phyloP scores from a whole-genome alignment of 1,140 invertebrate genomes.

The Pentalonia nigronervosa region DNA sequence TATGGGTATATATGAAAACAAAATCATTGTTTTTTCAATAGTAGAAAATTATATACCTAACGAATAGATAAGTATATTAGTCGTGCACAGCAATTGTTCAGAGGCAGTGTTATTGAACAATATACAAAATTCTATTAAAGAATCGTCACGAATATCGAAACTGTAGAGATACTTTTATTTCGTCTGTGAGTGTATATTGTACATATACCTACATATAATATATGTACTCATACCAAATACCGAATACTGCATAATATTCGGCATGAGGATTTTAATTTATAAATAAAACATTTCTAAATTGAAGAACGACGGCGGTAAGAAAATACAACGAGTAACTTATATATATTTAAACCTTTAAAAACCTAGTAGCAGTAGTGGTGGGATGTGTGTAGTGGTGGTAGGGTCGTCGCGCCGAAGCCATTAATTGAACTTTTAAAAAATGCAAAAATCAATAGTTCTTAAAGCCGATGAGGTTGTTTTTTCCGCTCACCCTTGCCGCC shows the following conservation, averaged over 20 bases:
- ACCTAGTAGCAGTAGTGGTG: not conserved
- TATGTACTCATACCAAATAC: not conserved
- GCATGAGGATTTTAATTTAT: not conserved
- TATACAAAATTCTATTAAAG: not conserved
- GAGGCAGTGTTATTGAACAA: not conserved
- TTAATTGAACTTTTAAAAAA: constrained; percentile 58
- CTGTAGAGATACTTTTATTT: not conserved
- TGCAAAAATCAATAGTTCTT: constrained; percentile 58
- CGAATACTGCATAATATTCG: not conserved
- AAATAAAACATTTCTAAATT: constrained; percentile 30
- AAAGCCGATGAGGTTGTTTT: constrained; percentile 58
- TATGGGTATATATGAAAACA: not conserved
- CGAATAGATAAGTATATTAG: not conserved
- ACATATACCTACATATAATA: not conserved
- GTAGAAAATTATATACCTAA: not conserved
- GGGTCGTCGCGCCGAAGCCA: constrained; percentile 38
- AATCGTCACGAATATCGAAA: constrained; percentile 23
- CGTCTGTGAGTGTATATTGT: not conserved
- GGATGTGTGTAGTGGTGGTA: not conserved
- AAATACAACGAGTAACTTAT: not conserved
- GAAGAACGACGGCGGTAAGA: not conserved
- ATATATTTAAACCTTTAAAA: constrained; percentile 34
- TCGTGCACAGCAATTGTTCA: not conserved
- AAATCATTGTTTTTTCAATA: not conserved
- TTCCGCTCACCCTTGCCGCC: not conserved